Base-by-base conservation (phyloP, 2,797 vertebrate species). In the Diglossa cyanea region DNA sequence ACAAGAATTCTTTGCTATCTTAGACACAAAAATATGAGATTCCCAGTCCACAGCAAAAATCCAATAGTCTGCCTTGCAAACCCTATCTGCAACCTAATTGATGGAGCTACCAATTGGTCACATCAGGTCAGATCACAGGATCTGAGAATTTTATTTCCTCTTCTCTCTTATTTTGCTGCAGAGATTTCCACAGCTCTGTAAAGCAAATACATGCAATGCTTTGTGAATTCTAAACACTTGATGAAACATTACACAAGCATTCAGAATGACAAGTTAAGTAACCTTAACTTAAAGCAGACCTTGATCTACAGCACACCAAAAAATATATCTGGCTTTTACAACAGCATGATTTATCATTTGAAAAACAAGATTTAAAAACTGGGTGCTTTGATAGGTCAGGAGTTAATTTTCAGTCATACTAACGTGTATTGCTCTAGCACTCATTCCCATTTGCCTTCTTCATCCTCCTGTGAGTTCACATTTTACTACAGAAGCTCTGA, bases 201-300 rank as follows among this genome's bases (percentile, higher is more conserved):
- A 81, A 73, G 70, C 15, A 63, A 84, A 76, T 5, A 11, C 55
- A 77, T 3, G 23, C 3, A 18, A 87, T 31, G 39, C 39, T 91
- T 65, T 0, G 2, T 72, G 89, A 94, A 91, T 94, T 85, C 80
- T 74, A 74, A 95, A 53, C 55, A 35, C 72, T 72, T 77, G 78
- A 86, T 25, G 60, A 95, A 94, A 94, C 68, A 74, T 82, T 79
- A 54, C 84, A 89, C 71, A 94, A 93, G 54, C 84, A 71, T 87
- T 83, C 84, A 74, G 35, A 85, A 85, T 89, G 92, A 95, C 93
- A 93, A 95, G 60, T 91, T 89, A 95, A 91, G 86, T 77, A 91
- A 91, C 78, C 68, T 93, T 92, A 92, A 95, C 60, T 94, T 90
- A 94, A 94, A 93, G 77, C 92, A 97, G 90, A 95, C 61, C 74